Evolutionary conservation across 2,113 vertebrate genomes (phyloP).

Genomic region (Caracal caracal): DNA sequence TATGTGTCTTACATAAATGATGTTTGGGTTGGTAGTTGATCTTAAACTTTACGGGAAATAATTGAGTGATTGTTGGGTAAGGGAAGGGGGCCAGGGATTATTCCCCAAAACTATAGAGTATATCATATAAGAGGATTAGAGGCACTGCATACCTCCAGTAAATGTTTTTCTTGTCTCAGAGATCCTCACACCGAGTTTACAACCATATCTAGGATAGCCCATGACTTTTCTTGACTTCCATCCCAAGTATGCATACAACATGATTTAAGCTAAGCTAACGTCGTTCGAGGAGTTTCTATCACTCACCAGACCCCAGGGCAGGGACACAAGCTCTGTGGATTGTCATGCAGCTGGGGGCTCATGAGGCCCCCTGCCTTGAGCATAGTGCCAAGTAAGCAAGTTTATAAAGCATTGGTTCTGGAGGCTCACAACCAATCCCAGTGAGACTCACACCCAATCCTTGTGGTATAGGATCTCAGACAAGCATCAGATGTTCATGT

Average conservation of each 20-base stretch:
- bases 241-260: too few relatives aligned
- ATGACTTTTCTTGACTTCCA: not conserved
- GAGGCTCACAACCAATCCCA: not conserved
- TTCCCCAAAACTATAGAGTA: not conserved
- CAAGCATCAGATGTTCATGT: not conserved
- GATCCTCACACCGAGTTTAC: not conserved
- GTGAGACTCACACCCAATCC: not conserved
- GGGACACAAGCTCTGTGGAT: not conserved
- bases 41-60: not conserved
- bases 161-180: not conserved
- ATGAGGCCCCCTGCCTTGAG: not conserved
- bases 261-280: not conserved
- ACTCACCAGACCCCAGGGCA: slow-evolving; percentile 14
- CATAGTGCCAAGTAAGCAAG: not conserved
- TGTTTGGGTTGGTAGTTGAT: not conserved
- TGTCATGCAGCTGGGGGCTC: not conserved
- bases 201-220: not conserved
- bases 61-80: not conserved
- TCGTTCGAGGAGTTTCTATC: not conserved
- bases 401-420: slow-evolving; percentile 10
- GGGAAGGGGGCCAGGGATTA: not conserved
- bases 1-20: not conserved
- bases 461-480: not conserved
- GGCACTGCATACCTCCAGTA: not conserved
- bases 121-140: not conserved